Percentiles rank a stretch among this genome's conserved stretches.
Conservation (phyloP, 2,888 invertebrate species). For the Ichneumoninae sp. region DNA sequence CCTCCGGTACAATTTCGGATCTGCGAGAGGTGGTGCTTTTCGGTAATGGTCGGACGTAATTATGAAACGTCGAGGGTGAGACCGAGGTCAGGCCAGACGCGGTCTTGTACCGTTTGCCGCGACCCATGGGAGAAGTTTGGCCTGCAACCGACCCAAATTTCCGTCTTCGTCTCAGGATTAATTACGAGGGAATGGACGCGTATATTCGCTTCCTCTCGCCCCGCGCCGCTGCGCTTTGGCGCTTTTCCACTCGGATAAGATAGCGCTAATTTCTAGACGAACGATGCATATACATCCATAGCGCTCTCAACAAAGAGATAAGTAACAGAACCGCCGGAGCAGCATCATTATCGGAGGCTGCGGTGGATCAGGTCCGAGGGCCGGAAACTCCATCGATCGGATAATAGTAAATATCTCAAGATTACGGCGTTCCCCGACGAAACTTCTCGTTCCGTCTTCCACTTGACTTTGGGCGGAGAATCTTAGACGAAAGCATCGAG, state of each 20-base stretch:
- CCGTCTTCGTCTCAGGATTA: conserved; percentile 55
- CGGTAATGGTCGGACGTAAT: conserved; percentile 51
- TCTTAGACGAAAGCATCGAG: not conserved
- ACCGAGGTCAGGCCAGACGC: conserved; percentile 27
- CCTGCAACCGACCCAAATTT: conserved; percentile 41
- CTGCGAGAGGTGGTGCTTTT: conserved; percentile 20
- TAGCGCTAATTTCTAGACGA: conserved; percentile 44
- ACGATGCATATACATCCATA: not conserved
- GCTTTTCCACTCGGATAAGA: conserved; percentile 22
- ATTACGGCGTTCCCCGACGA: not conserved
- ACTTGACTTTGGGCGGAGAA: conserved; percentile 33
- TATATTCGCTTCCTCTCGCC: conserved; percentile 29
- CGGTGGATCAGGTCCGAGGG: not conserved
- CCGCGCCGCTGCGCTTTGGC: not conserved
- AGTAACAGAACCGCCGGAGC: not conserved
- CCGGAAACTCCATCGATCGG: not conserved
- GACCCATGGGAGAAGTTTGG: conserved; percentile 41
- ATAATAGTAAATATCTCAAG: not conserved
- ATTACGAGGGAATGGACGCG: conserved; percentile 50
- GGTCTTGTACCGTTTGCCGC: conserved; percentile 29
- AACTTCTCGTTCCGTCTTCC: not conserved
- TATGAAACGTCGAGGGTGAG: conserved; percentile 39
- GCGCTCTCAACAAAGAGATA: not conserved
- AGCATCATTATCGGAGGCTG: conserved; percentile 9
- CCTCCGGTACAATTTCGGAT: conserved; percentile 5